A percentile compares a stretch with the other conserved stretches of the same genome.
phyloP scores from a whole-genome alignment of 2,888 invertebrate genomes.

The Heterodera filipjevi region DNA sequence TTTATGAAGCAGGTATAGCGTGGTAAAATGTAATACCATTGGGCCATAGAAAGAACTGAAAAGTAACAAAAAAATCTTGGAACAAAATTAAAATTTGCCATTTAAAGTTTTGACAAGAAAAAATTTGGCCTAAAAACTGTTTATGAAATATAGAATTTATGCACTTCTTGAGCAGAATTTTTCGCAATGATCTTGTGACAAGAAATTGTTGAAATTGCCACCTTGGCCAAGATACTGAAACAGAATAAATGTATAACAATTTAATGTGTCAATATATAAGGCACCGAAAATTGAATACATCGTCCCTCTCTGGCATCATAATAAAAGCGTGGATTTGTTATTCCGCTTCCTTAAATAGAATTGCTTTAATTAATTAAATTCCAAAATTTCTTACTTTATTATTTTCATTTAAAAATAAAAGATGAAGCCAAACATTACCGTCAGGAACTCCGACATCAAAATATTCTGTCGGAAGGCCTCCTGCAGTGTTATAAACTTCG shows the following conservation, averaged over 20 bases:
- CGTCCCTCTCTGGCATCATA: slow-evolving; percentile 62
- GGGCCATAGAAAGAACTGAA: too few relatives aligned
- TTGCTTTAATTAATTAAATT: neutral
- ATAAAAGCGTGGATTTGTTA: slow-evolving; percentile 62
- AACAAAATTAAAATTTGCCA: too few relatives aligned
- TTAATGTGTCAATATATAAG: slow-evolving; percentile 3
- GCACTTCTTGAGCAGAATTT: slow-evolving; percentile 64
- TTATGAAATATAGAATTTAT: neutral
- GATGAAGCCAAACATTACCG: slow-evolving; percentile 34
- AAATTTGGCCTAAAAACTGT: too few relatives aligned
- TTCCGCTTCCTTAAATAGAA: slow-evolving; percentile 56
- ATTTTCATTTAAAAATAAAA: neutral
- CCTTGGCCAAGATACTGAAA: slow-evolving; percentile 62
- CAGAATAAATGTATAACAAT: neutral
- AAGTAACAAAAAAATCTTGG: too few relatives aligned
- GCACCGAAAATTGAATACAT: slow-evolving; percentile 62
- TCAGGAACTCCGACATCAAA: slow-evolving; percentile 64
- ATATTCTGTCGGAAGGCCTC: slow-evolving; percentile 62
- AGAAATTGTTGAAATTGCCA: slow-evolving; percentile 65
- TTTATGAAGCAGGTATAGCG: too few relatives aligned
- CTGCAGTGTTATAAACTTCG: slow-evolving; percentile 65
- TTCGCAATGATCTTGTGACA: slow-evolving; percentile 63
- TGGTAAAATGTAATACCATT: too few relatives aligned
- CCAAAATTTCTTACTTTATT: neutral
- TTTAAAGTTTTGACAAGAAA: too few relatives aligned